Conservation (phyloP, 1,140 invertebrate species). For the Pomacea maculata region DNA sequence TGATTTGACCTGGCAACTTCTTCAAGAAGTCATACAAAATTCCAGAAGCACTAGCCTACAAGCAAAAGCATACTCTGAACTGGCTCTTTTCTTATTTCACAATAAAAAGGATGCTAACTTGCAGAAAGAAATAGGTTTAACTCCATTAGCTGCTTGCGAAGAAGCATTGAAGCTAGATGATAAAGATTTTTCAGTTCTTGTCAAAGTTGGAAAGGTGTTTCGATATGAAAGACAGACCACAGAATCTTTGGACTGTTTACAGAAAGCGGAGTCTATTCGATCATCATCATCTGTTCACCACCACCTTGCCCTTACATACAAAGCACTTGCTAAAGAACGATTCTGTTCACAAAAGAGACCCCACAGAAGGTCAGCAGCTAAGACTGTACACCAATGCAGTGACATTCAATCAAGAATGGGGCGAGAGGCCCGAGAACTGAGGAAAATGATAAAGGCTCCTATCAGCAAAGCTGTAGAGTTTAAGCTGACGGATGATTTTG, state of each 20-base stretch:
- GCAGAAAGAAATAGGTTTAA: neutral
- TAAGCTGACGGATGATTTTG: neutral
- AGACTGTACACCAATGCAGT: too few species aligned
- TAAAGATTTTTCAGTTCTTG: constrained; percentile 11
- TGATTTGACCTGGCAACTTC: too few species aligned
- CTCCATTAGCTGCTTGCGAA: neutral
- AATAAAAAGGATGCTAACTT: neutral
- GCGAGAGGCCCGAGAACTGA: neutral
- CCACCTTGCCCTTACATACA: constrained; percentile 9
- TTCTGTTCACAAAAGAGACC: too few species aligned
- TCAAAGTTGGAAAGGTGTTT: constrained; percentile 8
- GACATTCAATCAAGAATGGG: too few species aligned
- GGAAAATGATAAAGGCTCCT: constrained; percentile 11
- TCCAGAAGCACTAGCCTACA: neutral
- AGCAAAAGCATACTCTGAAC: constrained; percentile 12
- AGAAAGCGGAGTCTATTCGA: neutral
- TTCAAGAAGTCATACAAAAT: neutral
- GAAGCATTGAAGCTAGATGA: neutral
- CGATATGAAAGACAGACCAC: neutral
- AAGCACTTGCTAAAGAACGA: neutral
- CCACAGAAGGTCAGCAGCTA: too few species aligned
- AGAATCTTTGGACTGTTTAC: neutral
- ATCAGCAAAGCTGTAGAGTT: neutral
- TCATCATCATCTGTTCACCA: constrained; percentile 1
- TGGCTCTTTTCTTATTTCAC: neutral